Conservation (phyloP, 2,113 vertebrate species). For the Rhynchopsitta pachyrhyncha region DNA sequence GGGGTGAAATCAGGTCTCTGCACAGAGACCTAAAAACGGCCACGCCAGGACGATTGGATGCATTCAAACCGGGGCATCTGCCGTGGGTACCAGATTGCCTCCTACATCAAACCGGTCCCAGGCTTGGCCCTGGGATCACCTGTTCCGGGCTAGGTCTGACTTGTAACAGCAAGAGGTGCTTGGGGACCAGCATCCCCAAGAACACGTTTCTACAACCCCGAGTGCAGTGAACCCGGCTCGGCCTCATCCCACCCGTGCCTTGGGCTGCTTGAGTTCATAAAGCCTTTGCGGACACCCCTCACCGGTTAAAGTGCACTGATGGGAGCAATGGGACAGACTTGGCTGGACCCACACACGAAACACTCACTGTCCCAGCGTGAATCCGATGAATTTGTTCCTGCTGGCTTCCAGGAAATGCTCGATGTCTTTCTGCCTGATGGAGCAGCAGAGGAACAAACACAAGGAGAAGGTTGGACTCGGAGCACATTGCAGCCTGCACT, state of each 20-base stretch:
- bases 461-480: background rate
- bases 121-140: background rate
- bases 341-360: accelerated
- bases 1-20: background rate
- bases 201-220: accelerated
- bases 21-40: background rate
- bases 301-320: background rate
- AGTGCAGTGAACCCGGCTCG: background rate
- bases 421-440: conserved; percentile 93
- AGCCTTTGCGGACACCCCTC: background rate
- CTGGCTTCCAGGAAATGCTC: conserved; percentile 95
- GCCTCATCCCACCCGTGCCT: accelerated
- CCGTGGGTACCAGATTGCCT: background rate
- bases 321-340: background rate
- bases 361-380: conserved; percentile 94
- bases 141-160: background rate
- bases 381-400: conserved; percentile 97
- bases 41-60: background rate
- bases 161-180: background rate
- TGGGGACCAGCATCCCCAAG: background rate
- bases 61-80: background rate
- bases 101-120: accelerated
- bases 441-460: background rate
- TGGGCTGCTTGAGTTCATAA: background rate
- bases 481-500: background rate